Evolutionary conservation across 2,113 vertebrate genomes (phyloP), one percentile per base, ranked within the genome.

Genomic region (Notothenia coriiceps): DNA sequence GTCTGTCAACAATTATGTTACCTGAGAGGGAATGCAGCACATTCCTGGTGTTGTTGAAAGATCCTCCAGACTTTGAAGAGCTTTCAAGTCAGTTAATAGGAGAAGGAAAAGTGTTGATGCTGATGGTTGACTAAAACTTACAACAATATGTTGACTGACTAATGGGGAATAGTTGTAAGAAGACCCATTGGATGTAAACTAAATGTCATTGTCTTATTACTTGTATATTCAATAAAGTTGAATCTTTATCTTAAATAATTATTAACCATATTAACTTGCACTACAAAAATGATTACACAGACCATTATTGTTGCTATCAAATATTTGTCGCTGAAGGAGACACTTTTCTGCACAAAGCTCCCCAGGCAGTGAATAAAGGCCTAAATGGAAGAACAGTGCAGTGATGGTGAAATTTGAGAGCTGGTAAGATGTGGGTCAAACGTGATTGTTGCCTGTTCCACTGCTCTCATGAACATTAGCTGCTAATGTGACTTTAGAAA

Each of bases 401-500:
- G 80, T 67, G 62, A 14, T 61, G 77, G 64, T 88, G 90, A 80
- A 87, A 91, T 90, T 76, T 90, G 91, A 93, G 88, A 89, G 79
- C 86, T 57, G 83, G 51, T 70, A 76, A 89, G 93, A 94, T 93
- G 88, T 93, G 88, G 94, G 91, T 93, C 93, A 95, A 87, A 91
- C 70, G 75, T 90, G 86, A 92, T 85, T 80, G 86, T 94, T 57
- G 84, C 74, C 63, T 80, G 77, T 89, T 83, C 82, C 56, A 18
- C 66, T 74, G 77, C 86, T 86, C 87, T 71, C 83, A 78, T 89
- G 79, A 88, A 91, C 85, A 81, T 82, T 47, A 87, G 64, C 84
- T 22, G 61, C 85, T 85, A 64, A 25, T 85, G 54, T 59, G 70
- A 75, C 77, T 71, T n/a, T 17, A 52, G 64, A 29, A 54, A 73